phyloP scores from a whole-genome alignment of 2,888 invertebrate species.

The Octodonta nipae region DNA sequence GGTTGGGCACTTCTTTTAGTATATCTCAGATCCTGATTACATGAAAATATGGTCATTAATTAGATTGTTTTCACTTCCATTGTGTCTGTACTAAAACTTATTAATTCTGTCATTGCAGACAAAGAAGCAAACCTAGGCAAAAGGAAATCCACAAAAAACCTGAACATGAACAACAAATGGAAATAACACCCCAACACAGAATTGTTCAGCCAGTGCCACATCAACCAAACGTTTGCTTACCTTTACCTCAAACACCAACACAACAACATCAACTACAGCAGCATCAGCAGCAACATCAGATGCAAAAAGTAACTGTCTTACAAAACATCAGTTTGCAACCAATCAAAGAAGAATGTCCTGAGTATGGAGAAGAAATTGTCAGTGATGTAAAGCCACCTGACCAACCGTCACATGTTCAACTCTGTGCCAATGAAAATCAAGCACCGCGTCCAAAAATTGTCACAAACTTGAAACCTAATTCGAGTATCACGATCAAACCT shows the following conservation, averaged over 20 bases:
- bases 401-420: constrained; percentile 6
- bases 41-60: no score
- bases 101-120: constrained; percentile 9
- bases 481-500: constrained; percentile 20
- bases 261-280: no score
- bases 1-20: no score
- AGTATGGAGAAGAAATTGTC: constrained; percentile 5
- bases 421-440: constrained; percentile 26
- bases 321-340: constrained; percentile 28
- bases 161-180: constrained; percentile 17
- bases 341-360: constrained; percentile 13
- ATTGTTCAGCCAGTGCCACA: constrained; percentile 13
- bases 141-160: constrained; percentile 21
- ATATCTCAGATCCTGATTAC: no score
- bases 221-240: no score
- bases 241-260: no score
- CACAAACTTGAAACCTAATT: constrained; percentile 19
- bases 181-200: constrained; percentile 14
- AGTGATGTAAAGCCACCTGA: constrained; percentile 5
- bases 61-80: no score
- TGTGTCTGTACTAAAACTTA: no score
- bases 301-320: constrained; percentile 29
- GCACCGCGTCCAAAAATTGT: constrained; percentile 21
- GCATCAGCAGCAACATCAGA: constrained; percentile 7
- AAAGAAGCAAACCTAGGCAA: constrained; percentile 17